Evolutionary conservation across 2,113 vertebrate genomes (phyloP), one percentile per base, ranked within the genome.

Genomic region (Hepsetus odoe): DNA sequence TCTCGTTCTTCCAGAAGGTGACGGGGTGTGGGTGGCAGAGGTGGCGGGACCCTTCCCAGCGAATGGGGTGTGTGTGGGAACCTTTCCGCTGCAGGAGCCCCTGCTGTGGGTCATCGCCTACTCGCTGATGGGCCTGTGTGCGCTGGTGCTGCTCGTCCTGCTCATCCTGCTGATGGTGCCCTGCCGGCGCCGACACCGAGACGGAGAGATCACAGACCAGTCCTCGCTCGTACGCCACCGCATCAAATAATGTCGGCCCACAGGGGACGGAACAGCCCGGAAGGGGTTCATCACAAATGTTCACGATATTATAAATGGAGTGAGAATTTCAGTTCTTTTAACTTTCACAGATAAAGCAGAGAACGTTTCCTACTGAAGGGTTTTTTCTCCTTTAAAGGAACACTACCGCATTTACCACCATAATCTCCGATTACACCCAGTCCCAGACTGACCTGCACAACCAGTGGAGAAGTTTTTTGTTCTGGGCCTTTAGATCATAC

Each of bases 171-270:
- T 98, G 61, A 85, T 95, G 0, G 77, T 96, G 68, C 96, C 97
- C 0, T 94, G 88, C 2, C 82, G 85, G 1, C 88, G 83, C 30
- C 85, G 79, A 10, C 62, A 12, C 66, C 81, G 89, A 66, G 90
- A 87, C 0, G 94, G 95, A 5, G 93, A 94, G 38, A 94, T 99
- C 72, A 98, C 94, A 0, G 98, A 99, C 0, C 95, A 97, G 83
- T 99, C 98, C 11, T 98, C 97, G 0, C 92, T 99, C 1, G 95
- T 99, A 42, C 95, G 92, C 22, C 94, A 99, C 74, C 94, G 97
- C 26, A 97, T 98, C 95, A 99, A 98, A 65, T 99, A 92, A 97
- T 86, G 71, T 59, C 72, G 53, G 40, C 74, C 18, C 76, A 33
- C 40, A 32, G 33, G 46, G 64, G 14, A 0, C 26, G 12, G 13